Base-by-base conservation (phyloP, 1,140 invertebrate genomes). In the Penaeus chinensis region DNA sequence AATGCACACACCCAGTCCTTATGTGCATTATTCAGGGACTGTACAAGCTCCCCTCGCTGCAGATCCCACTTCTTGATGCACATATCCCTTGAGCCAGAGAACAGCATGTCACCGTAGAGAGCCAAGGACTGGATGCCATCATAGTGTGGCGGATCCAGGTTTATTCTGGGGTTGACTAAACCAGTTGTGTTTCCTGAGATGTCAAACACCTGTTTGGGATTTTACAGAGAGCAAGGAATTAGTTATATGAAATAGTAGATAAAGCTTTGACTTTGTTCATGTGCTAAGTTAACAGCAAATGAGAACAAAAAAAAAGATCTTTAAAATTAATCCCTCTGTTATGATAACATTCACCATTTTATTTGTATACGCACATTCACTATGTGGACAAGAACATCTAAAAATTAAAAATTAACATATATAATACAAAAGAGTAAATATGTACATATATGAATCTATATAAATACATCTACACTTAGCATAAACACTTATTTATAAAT, bases 31-130 rank as follows among this genome's bases (percentile, higher is more conserved):
- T 96, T 97, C 27, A 97, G 92, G 54, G 96, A 96, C 94, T 97
- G 93, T 42, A 94, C 91, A 78, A 96, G 92, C 89, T 95, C 94
- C 92, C 95, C 94, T 90, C 94, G 94, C 24, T 93, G 91, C 13
- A 97, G 92, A 91, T 96, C 95, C 96, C 96, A 98, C 91, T 96
- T 96, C 93, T 98, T 98, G 91, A 98, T 96, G 91, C 96, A 96
- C 92, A 95, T 96, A 92, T 98, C 97, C 47, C 97, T 92, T 0
- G 96, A 97, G 80, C 96, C 97, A 91, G 95, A 96, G 93, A 97
- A 98, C 20, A 98, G 92, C 7, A 93, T 94, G 79, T 94, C 92
- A 27, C 94, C 94, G 74, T 92, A 90, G 63, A 96, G 93, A n/a
- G 95, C 94, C 60, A 98, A 93, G 77, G 95, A 95, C 91, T 97